Evolutionary conservation across 2,888 invertebrate genomes (phyloP).

Genomic region (Rhagium mordax): DNA sequence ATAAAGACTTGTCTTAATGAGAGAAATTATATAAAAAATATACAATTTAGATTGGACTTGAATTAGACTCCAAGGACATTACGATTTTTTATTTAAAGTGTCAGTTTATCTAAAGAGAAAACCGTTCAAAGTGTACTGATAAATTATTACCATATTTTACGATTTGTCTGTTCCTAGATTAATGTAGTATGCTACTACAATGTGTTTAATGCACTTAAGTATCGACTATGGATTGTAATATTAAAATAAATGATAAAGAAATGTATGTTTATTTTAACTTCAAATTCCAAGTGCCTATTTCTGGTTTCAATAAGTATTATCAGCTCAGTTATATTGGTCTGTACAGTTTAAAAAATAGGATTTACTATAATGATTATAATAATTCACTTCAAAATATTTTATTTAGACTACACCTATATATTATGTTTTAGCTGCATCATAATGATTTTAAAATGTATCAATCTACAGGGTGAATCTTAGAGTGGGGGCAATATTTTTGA

Average conservation of each 20-base stretch:
- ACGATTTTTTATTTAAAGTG: neutral
- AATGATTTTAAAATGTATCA: no score
- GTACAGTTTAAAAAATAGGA: neutral
- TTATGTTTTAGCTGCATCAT: no score
- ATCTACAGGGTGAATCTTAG: no score
- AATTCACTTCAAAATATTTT: no score
- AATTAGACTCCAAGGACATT: neutral
- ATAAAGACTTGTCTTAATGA: neutral
- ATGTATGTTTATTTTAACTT: neutral
- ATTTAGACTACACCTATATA: no score
- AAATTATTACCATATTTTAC: neutral
- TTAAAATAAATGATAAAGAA: neutral
- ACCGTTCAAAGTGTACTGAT: neutral
- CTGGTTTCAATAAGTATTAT: slow-evolving; percentile 5
- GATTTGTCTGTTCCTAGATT: neutral
- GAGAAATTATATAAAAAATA: no score
- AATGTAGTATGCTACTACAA: neutral
- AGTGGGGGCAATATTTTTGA: no score
- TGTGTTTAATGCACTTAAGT: neutral
- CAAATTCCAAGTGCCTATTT: neutral
- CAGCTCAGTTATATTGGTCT: neutral
- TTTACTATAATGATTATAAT: no score
- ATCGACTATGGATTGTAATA: neutral
- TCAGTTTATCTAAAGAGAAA: neutral
- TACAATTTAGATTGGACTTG: neutral